Conservation (phyloP, 1,140 invertebrate species). For the Drosophila lacertosa region DNA sequence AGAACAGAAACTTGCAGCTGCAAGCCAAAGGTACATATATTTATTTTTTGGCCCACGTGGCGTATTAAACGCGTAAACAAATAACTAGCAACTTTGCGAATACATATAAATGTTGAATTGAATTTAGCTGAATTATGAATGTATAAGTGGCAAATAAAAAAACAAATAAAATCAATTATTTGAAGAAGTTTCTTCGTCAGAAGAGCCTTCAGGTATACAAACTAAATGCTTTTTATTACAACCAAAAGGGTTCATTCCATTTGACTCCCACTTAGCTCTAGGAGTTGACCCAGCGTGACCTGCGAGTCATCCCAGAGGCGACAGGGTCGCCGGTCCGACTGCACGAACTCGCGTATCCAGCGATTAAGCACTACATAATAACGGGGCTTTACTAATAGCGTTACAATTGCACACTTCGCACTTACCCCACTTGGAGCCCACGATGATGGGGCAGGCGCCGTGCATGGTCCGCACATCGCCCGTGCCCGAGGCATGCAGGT, state of each 20-base stretch:
- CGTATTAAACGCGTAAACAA: constrained; percentile 2
- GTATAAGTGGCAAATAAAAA: constrained; percentile 35
- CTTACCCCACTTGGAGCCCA: constrained; percentile 96
- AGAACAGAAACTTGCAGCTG: constrained; percentile 51
- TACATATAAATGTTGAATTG: constrained; percentile 53
- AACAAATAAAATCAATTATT: constrained; percentile 61
- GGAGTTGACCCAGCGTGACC: constrained; percentile 3
- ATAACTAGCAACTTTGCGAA: constrained; percentile 29
- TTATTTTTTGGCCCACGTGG: constrained; percentile 8
- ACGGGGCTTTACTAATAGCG: constrained; percentile 1
- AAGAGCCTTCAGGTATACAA: constrained; percentile 49
- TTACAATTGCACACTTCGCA: not conserved
- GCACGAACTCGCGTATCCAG: constrained; percentile 70
- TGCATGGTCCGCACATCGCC: constrained; percentile 95
- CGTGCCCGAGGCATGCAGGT: constrained; percentile 94
- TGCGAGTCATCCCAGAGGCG: constrained; percentile 52
- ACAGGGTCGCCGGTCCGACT: constrained; percentile 66
- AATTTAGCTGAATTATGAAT: constrained; percentile 42
- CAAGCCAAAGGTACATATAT: constrained; percentile 54
- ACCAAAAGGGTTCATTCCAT: not conserved
- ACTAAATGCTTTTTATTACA: constrained; percentile 12
- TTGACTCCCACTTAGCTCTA: constrained; percentile 8
- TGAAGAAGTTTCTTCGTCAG: constrained; percentile 45
- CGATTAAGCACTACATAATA: constrained; percentile 67
- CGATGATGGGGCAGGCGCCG: constrained; percentile 98